A percentile compares a stretch with the other conserved stretches of the same genome.
Conservation (phyloP, 2,888 invertebrate species). For the Opisthograptis luteolata region DNA sequence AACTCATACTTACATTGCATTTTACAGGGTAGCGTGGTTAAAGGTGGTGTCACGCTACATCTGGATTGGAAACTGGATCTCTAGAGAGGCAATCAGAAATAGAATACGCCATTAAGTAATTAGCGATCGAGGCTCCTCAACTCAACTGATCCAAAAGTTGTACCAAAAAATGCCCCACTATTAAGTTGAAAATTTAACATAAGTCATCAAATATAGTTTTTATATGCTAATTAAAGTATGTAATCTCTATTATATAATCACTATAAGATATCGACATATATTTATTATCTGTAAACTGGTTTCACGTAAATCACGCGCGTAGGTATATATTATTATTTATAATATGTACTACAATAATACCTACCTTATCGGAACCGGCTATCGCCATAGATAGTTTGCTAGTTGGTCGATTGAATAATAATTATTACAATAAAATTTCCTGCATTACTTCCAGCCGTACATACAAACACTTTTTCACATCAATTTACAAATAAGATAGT, state of each 20-base stretch:
- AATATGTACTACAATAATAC: constrained; percentile 4
- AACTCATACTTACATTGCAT: too few relatives aligned
- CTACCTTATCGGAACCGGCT: constrained; percentile 6
- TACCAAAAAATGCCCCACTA: too few relatives aligned
- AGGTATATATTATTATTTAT: constrained; percentile 1
- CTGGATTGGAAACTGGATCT: too few relatives aligned
- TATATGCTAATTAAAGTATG: not conserved
- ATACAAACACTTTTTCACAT: too few relatives aligned
- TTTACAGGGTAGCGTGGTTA: too few relatives aligned
- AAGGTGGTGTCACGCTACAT: too few relatives aligned
- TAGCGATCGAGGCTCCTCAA: too few relatives aligned
- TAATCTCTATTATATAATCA: not conserved
- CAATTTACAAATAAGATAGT: too few relatives aligned
- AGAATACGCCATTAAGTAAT: too few relatives aligned
- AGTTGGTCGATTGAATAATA: constrained; percentile 8
- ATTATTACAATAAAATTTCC: constrained; percentile 2
- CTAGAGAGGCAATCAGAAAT: too few relatives aligned
- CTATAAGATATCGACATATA: constrained; percentile 7
- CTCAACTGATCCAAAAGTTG: too few relatives aligned
- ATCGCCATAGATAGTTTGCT: not conserved
- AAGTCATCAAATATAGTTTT: not conserved
- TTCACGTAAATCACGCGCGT: constrained; percentile 5
- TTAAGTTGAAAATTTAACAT: not conserved
- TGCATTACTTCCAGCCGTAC: too few relatives aligned
- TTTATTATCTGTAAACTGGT: constrained; percentile 3